phyloP scores from a whole-genome alignment of 64 coral and sea anemone genomes.

The Montipora efflorescens region DNA sequence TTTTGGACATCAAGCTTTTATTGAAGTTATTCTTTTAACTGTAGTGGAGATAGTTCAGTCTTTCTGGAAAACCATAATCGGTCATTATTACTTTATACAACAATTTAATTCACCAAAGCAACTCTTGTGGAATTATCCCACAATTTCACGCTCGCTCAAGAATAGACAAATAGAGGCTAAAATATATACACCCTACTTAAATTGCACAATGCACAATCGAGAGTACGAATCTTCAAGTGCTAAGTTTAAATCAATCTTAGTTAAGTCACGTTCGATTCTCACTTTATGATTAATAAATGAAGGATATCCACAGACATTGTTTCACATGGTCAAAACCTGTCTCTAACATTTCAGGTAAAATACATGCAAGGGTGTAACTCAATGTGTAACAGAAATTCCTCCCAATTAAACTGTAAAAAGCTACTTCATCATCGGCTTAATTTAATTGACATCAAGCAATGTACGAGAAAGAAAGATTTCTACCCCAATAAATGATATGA shows the following conservation, averaged over 20 bases:
- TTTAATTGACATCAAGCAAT: not conserved
- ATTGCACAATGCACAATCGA: not conserved
- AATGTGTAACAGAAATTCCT: not conserved
- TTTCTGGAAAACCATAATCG: no score
- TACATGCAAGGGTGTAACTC: not conserved
- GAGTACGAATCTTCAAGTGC: not conserved
- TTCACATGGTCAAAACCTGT: not conserved
- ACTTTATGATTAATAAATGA: not conserved
- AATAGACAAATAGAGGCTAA: not conserved
- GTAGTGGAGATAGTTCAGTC: no score
- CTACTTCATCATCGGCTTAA: not conserved
- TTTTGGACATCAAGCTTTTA: not conserved
- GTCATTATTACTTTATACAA: no score
- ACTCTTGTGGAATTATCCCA: no score
- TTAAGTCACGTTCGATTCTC: not conserved
- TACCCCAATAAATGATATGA: not conserved
- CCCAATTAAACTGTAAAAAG: not conserved
- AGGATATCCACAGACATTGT: not conserved
- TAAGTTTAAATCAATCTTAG: not conserved
- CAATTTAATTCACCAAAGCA: no score
- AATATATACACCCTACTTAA: not conserved
- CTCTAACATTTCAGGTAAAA: not conserved
- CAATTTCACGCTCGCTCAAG: not conserved
- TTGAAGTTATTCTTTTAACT: no score
- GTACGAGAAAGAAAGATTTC: not conserved